Conservation (phyloP, 2,113 vertebrate genomes). For the Tetrax tetrax region DNA sequence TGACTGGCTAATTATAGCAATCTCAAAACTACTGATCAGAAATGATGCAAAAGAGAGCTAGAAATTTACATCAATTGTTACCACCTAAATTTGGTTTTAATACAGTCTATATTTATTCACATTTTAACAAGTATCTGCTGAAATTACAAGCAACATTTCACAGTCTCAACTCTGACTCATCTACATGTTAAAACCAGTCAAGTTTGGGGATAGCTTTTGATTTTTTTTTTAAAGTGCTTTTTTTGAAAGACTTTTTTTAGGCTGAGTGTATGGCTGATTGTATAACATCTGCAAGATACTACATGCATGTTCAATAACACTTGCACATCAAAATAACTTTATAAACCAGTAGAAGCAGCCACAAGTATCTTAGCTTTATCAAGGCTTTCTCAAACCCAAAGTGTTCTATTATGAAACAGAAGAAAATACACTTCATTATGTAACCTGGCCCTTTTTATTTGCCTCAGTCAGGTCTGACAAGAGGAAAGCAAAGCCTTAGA, state of each 20-base stretch:
- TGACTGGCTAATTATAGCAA: neutral
- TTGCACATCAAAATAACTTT: neutral
- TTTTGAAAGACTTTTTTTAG: neutral
- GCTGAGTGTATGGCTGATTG: neutral
- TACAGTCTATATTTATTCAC: neutral
- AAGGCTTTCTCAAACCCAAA: neutral
- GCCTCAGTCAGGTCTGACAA: neutral
- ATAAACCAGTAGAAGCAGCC: neutral
- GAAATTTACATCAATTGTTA: neutral
- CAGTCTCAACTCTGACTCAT: neutral
- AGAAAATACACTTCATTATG: neutral
- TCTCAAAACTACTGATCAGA: neutral
- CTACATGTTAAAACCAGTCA: neutral
- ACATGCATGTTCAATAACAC: neutral
- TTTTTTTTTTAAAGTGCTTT: neutral
- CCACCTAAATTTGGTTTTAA: neutral
- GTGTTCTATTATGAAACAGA: neutral
- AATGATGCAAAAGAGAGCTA: neutral
- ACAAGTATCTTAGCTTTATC: neutral
- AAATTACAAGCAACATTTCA: neutral
- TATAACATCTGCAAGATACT: neutral
- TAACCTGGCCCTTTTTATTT: neutral
- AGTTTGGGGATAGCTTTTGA: neutral
- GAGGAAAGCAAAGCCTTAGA: slow-evolving; percentile 9
- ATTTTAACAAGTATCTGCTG: neutral